Base-by-base conservation (phyloP, 2,113 vertebrate species). In the Dicrurus megarhynchus region DNA sequence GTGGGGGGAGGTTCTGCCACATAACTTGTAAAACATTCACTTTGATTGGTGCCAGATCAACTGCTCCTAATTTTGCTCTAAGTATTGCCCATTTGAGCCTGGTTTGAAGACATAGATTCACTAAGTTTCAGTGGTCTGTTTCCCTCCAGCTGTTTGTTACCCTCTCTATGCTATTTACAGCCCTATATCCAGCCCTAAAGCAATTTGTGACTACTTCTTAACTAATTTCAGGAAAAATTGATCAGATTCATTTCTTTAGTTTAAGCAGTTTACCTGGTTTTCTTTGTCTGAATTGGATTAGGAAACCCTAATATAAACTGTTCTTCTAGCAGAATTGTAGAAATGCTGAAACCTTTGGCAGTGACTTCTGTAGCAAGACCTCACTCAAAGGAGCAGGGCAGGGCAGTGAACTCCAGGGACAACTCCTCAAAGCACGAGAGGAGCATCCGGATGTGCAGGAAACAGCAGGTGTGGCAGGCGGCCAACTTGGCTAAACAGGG, bases 381-480 rank as follows among this genome's bases (percentile, higher is more conserved):
- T 86, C 47, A 33, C 55, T 90, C 50, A 78, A 76, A 92, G 49
- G 55, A 15, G 0, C 64, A 82, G 87, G 74, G 50, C 59, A 90
- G 79, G 85, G 55, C 82, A 79, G 6, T 35, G 47, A 26, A 90
- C 75, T 83, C 50, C 71, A 53, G 88, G 42, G 75, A 74, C 68
- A 52, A 3, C 50, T 65, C 11, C 78, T 88, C 67, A 94, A 86
- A 90, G 79, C 59, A 65, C 82, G 63, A 67, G 76, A 76, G 49
- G 63, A 84, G 42, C 55, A 69, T 91, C 69, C 1, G 55, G 73
- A 65, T 69, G 59, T 69, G 12, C 63, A 92, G 92, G 90, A 95
- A 95, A 84, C 71, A 81, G 92, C 94, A 97, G 84, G 85, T 86
- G 71, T 92, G 96, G 94, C 95, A 90, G 30, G 42, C 16, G 0